Base-by-base conservation (phyloP, 2,888 invertebrate genomes). In the Philereme transversata region DNA sequence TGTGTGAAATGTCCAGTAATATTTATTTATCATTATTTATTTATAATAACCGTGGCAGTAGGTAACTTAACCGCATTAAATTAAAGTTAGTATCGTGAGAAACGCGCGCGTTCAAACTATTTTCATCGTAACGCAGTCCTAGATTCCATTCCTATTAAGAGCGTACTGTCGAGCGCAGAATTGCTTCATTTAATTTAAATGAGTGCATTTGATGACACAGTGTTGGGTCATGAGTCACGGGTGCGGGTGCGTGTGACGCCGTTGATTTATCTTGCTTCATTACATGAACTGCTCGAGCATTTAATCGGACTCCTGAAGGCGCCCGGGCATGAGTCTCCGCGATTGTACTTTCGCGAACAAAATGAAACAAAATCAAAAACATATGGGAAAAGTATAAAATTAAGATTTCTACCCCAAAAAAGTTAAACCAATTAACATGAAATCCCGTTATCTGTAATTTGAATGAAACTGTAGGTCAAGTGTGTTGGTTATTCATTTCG, bases 261-360 rank as follows among this genome's bases (percentile, higher is more conserved):
- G 78, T 78, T 83, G 87, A 87, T 88, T 87, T 86, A 88, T 88
- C 88, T 88, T 78, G 84, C 78, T 86, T 86, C 87, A 88, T 89
- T 88, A 88, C 86, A 82, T 78, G 81, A 75, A 73, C 79, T 78
- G 79, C 76, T 77, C 78, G 81, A 78, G 77, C 81, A 76, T 82
- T 83, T 85, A 83, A 85, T 82, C 82, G 79, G 73, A 70, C 77
- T 70, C 73, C 77, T 75, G 79, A 79, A 79, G 82, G 82, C 76
- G 79, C 74, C 70, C 74, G 80, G 77, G 79, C 81, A 75, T 77
- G 73, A 74, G 74, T 78, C 74, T 74, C 73, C 68, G 76, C 73
- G 70, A 70, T 58, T 69, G 83, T 84, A 86, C 82, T 71, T 61
- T 57, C 72, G 57, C 48, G 47, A 55, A 57, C 44, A 33, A 40